Evolutionary conservation across 2,888 invertebrate species (phyloP).

Genomic region (Tetheella fluctuosa): DNA sequence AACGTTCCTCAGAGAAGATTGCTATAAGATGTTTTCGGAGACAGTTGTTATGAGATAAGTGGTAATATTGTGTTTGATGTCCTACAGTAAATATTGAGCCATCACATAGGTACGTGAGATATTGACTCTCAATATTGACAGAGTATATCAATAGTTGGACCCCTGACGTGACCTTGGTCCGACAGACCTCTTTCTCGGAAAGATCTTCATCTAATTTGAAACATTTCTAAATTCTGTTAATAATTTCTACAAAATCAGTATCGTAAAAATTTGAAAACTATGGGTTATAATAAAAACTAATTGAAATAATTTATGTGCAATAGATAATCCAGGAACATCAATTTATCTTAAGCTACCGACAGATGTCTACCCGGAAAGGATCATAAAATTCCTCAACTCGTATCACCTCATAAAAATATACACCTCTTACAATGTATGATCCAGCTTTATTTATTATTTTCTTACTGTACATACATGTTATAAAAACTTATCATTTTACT

Average conservation of each 20-base stretch:
- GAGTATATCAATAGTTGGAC: slow-evolving; percentile 72
- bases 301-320: not conserved
- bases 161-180: slow-evolving; percentile 70
- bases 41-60: slow-evolving; percentile 79
- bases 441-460: not conserved
- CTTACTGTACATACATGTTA: not conserved
- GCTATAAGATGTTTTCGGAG: slow-evolving; percentile 69
- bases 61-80: slow-evolving; percentile 81
- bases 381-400: slow-evolving; percentile 29
- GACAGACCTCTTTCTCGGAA: slow-evolving; percentile 56
- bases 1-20: slow-evolving; percentile 60
- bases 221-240: not conserved
- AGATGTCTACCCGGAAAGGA: slow-evolving; percentile 25
- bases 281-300: not conserved
- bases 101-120: slow-evolving; percentile 77
- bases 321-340: slow-evolving; percentile 11
- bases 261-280: not conserved
- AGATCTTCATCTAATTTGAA: slow-evolving; percentile 17
- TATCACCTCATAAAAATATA: slow-evolving; percentile 28
- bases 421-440: slow-evolving; percentile 17
- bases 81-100: slow-evolving; percentile 76
- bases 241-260: not conserved
- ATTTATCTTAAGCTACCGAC: slow-evolving; percentile 22
- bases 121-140: slow-evolving; percentile 78
- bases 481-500: not conserved